A percentile compares a stretch with the other conserved stretches of the same genome.
Evolutionary conservation across 2,888 invertebrate species (phyloP).

Genomic region (Cataglyphis cursor): DNA sequence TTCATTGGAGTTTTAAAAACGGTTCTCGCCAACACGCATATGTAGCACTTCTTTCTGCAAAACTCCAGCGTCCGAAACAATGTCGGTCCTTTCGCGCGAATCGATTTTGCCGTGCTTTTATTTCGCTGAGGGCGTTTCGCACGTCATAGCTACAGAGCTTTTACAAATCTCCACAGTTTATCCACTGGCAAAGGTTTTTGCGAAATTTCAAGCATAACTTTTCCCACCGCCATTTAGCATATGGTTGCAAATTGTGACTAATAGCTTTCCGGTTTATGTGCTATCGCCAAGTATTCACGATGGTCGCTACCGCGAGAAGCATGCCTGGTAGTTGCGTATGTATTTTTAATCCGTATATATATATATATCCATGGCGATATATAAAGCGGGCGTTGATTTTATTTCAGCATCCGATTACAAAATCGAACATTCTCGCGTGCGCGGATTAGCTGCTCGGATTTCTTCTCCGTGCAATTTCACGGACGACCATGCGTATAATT

Average conservation of each 20-base stretch:
- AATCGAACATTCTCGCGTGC: conserved; percentile 10
- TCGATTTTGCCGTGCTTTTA: conserved; percentile 7
- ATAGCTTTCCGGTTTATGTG: conserved; percentile 35
- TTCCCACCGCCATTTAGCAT: conserved; percentile 33
- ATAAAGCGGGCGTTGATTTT: conserved; percentile 13
- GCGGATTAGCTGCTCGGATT: conserved; percentile 28
- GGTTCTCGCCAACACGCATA: no score
- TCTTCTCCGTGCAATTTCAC: conserved; percentile 29
- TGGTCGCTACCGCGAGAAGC: not conserved
- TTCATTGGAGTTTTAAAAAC: not conserved
- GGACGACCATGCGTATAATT: conserved; percentile 31
- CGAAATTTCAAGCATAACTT: conserved; percentile 46
- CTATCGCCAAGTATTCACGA: conserved; percentile 17
- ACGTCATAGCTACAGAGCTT: conserved; percentile 7
- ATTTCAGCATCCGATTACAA: conserved; percentile 20
- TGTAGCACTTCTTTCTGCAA: conserved; percentile 4
- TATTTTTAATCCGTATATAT: conserved; percentile 11
- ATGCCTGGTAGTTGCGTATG: not conserved
- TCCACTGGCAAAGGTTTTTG: conserved; percentile 14
- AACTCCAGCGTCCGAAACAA: not conserved
- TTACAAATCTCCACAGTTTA: conserved; percentile 28
- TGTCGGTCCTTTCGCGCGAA: conserved; percentile 17
- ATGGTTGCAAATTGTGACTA: conserved; percentile 66
- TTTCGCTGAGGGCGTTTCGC: not conserved
- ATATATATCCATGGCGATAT: not conserved